Conservation (phyloP, 1,140 invertebrate genomes). For the Drosophila ercepeae region DNA sequence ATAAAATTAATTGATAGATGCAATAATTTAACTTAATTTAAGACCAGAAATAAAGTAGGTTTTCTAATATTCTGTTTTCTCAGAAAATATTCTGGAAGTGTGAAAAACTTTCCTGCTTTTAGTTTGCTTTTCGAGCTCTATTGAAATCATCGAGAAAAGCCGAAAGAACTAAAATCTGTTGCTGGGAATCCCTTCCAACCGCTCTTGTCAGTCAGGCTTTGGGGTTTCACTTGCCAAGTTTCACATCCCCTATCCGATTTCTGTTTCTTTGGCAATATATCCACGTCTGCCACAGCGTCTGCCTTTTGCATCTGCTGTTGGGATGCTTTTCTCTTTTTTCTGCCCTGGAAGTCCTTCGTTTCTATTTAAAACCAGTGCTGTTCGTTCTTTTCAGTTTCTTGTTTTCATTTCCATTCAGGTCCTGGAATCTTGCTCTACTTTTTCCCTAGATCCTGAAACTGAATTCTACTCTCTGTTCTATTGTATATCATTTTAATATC, state of each 20-base stretch:
- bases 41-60: slow-evolving; percentile 34
- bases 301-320: slow-evolving; percentile 41
- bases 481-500: neutral
- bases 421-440: slow-evolving; percentile 34
- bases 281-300: slow-evolving; percentile 75
- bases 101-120: slow-evolving; percentile 14
- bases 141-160: slow-evolving; percentile 23
- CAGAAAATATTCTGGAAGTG: neutral
- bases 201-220: slow-evolving; percentile 47
- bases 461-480: neutral
- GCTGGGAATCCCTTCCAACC: slow-evolving; percentile 11
- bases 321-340: neutral
- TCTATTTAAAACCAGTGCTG: slow-evolving; percentile 4
- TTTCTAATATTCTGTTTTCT: slow-evolving; percentile 51
- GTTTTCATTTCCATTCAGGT: slow-evolving; percentile 48
- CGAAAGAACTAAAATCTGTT: slow-evolving; percentile 19
- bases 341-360: slow-evolving; percentile 22
- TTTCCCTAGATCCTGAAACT: neutral
- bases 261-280: slow-evolving; percentile 60
- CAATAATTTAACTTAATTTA: neutral
- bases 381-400: slow-evolving; percentile 20
- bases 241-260: neutral
- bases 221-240: slow-evolving; percentile 37
- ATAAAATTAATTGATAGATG: neutral
- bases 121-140: slow-evolving; percentile 18